Evolutionary conservation across 2,888 invertebrate species (phyloP).

Genomic region (Mayetiola destructor): DNA sequence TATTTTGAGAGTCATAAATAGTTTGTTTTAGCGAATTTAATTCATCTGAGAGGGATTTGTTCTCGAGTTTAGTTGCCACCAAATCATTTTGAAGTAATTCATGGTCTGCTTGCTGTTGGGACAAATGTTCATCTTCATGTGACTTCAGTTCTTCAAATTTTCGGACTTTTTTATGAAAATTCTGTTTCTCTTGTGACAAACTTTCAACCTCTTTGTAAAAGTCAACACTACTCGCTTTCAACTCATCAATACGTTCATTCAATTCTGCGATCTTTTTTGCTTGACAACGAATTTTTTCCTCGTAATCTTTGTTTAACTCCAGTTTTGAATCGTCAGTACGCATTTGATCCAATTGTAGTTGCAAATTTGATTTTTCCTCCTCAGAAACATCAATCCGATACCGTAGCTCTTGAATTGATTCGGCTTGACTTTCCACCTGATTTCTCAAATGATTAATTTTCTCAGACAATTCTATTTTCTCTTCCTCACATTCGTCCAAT

Average conservation of each 20-base stretch:
- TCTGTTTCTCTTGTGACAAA: slow-evolving; percentile 20
- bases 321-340: slow-evolving; percentile 20
- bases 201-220: slow-evolving; percentile 24
- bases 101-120: slow-evolving; percentile 16
- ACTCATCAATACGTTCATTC: neutral
- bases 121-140: slow-evolving; percentile 17
- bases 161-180: slow-evolving; percentile 21
- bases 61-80: neutral
- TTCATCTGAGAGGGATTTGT: neutral
- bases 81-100: neutral
- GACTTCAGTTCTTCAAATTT: slow-evolving; percentile 19
- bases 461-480: slow-evolving; percentile 23
- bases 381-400: slow-evolving; percentile 23
- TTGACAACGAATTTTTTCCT: neutral
- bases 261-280: neutral
- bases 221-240: slow-evolving; percentile 19
- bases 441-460: slow-evolving; percentile 26
- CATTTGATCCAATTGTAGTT: slow-evolving; percentile 27
- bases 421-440: slow-evolving; percentile 23
- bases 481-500: slow-evolving; percentile 33
- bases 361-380: slow-evolving; percentile 25
- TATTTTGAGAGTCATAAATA: slow-evolving; percentile 18
- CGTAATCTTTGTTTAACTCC: neutral
- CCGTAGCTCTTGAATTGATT: slow-evolving; percentile 26
- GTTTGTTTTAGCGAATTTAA: slow-evolving; percentile 19